Evolutionary conservation across 1,140 invertebrate species (phyloP).

Genomic region (Trachymyrmex cornetzi): DNA sequence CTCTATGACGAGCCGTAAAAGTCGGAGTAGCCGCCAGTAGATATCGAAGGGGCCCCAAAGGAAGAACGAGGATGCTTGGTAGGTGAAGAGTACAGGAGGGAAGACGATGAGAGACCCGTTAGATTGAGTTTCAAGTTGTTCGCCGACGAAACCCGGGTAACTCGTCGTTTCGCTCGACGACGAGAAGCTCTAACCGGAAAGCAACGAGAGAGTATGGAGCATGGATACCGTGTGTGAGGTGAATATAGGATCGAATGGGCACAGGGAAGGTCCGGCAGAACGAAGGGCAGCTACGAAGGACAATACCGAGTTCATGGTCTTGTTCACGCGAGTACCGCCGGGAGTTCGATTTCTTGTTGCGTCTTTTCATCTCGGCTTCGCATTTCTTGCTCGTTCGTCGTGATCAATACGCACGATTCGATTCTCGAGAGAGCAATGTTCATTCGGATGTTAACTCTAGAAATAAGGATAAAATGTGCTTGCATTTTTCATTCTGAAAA

Average conservation of each 20-base stretch:
- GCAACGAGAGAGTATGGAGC: constrained; percentile 69
- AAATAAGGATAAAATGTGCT: background rate
- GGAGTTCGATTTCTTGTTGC: constrained; percentile 67
- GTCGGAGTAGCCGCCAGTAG: constrained; percentile 20
- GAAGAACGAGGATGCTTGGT: constrained; percentile 20
- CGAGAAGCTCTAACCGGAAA: constrained; percentile 50
- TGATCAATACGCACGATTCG: constrained; percentile 39
- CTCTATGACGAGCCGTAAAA: constrained; percentile 47
- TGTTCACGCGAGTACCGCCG: constrained; percentile 71
- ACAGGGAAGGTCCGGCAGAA: constrained; percentile 26
- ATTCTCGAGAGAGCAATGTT: constrained; percentile 37
- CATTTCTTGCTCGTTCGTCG: constrained; percentile 20
- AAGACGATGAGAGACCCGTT: constrained; percentile 60
- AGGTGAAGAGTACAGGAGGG: background rate
- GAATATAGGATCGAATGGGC: constrained; percentile 16
- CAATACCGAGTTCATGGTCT: constrained; percentile 73
- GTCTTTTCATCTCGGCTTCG: constrained; percentile 18
- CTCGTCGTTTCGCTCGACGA: constrained; percentile 51
- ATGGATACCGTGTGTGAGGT: constrained; percentile 26
- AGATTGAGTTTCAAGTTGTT: constrained; percentile 83
- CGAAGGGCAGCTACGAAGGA: constrained; percentile 54
- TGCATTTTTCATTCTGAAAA: background rate
- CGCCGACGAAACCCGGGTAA: constrained; percentile 75
- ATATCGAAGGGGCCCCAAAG: constrained; percentile 2
- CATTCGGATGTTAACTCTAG: background rate